Conservation (phyloP, 2,888 invertebrate genomes). For the Drosophila rubida region DNA sequence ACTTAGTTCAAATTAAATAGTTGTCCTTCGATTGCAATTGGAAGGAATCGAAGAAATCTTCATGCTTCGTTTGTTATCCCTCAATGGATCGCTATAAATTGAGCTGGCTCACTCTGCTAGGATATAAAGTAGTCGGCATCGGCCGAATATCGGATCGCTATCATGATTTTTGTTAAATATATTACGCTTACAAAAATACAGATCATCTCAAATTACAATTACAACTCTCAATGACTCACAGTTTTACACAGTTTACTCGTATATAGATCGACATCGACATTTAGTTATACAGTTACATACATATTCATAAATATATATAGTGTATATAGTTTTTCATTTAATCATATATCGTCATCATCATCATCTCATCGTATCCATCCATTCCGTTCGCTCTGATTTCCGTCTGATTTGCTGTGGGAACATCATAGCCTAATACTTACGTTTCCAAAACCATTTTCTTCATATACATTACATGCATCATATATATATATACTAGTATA, state of each 20-base stretch:
- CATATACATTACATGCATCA: slow-evolving; percentile 15
- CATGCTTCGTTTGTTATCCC: neutral
- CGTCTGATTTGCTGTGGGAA: neutral
- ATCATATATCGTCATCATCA: slow-evolving; percentile 15
- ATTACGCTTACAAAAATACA: slow-evolving; percentile 78
- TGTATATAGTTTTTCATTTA: slow-evolving; percentile 44
- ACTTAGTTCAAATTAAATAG: too few relatives aligned
- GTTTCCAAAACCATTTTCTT: slow-evolving; percentile 24
- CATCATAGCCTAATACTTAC: slow-evolving; percentile 32
- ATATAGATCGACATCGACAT: slow-evolving; percentile 57
- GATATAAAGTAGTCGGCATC: neutral
- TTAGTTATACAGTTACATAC: slow-evolving; percentile 52
- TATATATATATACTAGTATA: neutral
- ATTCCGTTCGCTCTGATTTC: neutral
- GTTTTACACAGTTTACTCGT: slow-evolving; percentile 60
- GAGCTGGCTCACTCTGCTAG: neutral
- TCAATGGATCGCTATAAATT: neutral
- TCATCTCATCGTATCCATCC: neutral
- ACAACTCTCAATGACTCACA: slow-evolving; percentile 72
- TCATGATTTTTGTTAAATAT: slow-evolving; percentile 34
- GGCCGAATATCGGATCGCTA: neutral
- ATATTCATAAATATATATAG: slow-evolving; percentile 56
- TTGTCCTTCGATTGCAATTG: too few relatives aligned
- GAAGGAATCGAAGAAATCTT: too few relatives aligned
- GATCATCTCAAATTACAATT: slow-evolving; percentile 73